phyloP scores from a whole-genome alignment of 1,140 invertebrate species.

The Cepaea nemoralis region DNA sequence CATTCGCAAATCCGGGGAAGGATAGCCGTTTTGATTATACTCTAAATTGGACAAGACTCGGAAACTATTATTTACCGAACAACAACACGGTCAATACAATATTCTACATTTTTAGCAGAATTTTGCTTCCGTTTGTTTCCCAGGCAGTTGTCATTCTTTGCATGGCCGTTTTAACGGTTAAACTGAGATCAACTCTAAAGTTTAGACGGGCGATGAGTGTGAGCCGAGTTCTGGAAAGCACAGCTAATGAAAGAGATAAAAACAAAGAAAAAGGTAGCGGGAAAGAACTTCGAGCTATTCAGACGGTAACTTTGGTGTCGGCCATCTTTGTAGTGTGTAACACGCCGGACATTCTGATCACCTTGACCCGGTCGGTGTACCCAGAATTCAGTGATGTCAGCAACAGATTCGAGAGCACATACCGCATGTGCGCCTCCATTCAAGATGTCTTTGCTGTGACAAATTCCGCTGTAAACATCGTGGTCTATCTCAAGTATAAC shows the following conservation, averaged over 20 bases:
- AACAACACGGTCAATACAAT: neutral
- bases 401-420: neutral
- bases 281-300: neutral
- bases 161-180: neutral
- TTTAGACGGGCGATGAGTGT: neutral
- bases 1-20: neutral
- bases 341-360: neutral
- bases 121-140: constrained; percentile 26
- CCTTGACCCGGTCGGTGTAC: neutral
- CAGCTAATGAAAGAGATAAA: too few species aligned
- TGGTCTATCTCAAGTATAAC: constrained; percentile 13
- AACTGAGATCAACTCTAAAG: neutral
- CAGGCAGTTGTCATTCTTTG: constrained; percentile 34
- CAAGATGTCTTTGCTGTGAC: neutral
- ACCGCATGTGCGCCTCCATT: neutral
- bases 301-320: neutral
- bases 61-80: constrained; percentile 1
- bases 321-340: constrained; percentile 21
- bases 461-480: constrained; percentile 9
- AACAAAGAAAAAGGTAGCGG: neutral
- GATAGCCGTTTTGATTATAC: neutral
- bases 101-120: constrained; percentile 7
- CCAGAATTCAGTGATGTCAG: neutral
- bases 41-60: constrained; percentile 1
- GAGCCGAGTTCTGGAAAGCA: neutral